Conservation (phyloP, 2,888 invertebrate genomes). For the Caenorhabditis macrosperma region DNA sequence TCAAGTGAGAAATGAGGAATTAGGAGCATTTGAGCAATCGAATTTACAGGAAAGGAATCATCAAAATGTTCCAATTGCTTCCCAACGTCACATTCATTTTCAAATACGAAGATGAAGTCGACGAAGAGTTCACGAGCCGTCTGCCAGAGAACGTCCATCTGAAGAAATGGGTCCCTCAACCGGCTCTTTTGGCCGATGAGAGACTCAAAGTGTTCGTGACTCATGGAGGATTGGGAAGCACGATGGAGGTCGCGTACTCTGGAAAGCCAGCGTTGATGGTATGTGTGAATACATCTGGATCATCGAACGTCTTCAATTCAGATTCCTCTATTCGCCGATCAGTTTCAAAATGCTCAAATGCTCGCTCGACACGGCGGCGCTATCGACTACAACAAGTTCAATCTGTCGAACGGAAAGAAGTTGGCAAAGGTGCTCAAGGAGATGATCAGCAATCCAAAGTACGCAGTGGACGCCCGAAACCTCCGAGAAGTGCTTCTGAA, state of each 20-base stretch:
- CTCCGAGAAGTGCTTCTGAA: slow-evolving; percentile 25
- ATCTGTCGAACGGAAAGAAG: slow-evolving; percentile 24
- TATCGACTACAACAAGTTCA: slow-evolving; percentile 20
- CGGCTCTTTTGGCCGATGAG: slow-evolving; percentile 14
- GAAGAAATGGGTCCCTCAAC: slow-evolving; percentile 33
- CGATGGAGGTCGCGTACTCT: slow-evolving; percentile 39
- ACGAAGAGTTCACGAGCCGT: slow-evolving; percentile 10
- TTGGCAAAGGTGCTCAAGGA: slow-evolving; percentile 6
- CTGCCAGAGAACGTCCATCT: slow-evolving; percentile 26
- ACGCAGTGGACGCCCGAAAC: slow-evolving; percentile 15
- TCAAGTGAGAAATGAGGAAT: slow-evolving; percentile 2
- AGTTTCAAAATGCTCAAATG: slow-evolving; percentile 28
- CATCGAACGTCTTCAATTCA: no score
- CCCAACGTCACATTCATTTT: slow-evolving; percentile 36
- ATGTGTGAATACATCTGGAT: neutral
- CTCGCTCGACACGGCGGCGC: slow-evolving; percentile 32
- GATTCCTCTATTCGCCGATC: slow-evolving; percentile 38
- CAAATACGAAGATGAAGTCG: slow-evolving; percentile 28
- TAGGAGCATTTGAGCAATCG: neutral
- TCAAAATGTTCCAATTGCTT: slow-evolving; percentile 30
- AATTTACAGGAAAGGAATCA: slow-evolving; percentile 16
- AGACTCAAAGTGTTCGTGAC: slow-evolving; percentile 34
- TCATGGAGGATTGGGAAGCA: slow-evolving; percentile 45
- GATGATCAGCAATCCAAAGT: slow-evolving; percentile 21
- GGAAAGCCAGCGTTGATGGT: slow-evolving; percentile 36